Conservation (phyloP, 1,140 invertebrate species). For the Drosophila ambigua region DNA sequence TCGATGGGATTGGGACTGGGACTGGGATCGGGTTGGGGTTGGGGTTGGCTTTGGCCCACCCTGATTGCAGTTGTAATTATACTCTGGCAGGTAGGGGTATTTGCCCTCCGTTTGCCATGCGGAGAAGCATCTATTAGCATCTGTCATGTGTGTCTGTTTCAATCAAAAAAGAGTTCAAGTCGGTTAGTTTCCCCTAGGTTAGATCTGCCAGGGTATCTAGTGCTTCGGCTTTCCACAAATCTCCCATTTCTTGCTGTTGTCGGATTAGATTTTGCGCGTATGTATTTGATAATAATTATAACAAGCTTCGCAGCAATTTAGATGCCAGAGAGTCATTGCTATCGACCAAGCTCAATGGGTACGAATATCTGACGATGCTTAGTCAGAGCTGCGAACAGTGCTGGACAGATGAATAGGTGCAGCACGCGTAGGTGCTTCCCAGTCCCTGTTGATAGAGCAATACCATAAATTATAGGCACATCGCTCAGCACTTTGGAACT, state of each 20-base stretch:
- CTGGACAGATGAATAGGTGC: not conserved
- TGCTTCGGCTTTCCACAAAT: too few relatives aligned
- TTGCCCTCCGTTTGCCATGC: too few relatives aligned
- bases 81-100: not conserved
- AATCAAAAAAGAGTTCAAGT: too few relatives aligned
- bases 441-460: not conserved
- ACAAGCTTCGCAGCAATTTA: slow-evolving; percentile 63
- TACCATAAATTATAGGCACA: slow-evolving; percentile 20
- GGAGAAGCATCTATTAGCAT: too few relatives aligned
- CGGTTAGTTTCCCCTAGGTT: too few relatives aligned
- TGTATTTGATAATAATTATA: slow-evolving; percentile 72
- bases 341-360: slow-evolving; percentile 18
- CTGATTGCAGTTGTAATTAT: slow-evolving; percentile 68
- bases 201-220: too few relatives aligned
- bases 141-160: too few relatives aligned
- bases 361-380: slow-evolving; percentile 8
- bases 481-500: slow-evolving; percentile 11
- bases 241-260: slow-evolving; percentile 16
- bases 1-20: slow-evolving; percentile 27
- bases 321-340: slow-evolving; percentile 43
- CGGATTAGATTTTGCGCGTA: slow-evolving; percentile 51
- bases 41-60: slow-evolving; percentile 48
- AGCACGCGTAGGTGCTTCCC: too few relatives aligned
- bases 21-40: not conserved
- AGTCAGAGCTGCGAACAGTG: slow-evolving; percentile 13